Base-by-base conservation (phyloP, 37 sponge, comb jelly and placozoan species). In the Tethya wilhelma region DNA sequence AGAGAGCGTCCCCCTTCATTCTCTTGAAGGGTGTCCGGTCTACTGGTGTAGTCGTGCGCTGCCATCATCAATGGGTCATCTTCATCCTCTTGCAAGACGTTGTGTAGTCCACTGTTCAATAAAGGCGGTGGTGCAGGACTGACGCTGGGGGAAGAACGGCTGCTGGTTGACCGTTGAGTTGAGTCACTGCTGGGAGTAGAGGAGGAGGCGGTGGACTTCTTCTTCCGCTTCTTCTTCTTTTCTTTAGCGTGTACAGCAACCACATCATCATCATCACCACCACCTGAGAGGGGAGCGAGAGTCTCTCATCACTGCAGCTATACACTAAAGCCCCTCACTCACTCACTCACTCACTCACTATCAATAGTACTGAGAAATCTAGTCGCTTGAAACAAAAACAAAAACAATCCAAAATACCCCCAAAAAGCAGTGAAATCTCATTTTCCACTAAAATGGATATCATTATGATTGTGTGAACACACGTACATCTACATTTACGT, bases 211-310 rank as follows among this genome's bases (percentile, higher is more conserved):
- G 45, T 20, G 30, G 31, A 38, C 1, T 39, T 22, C 62, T 58
- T 59, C 38, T 77, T 73, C 17, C 56, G 74, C 71, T 70, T 79
- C 74, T 84, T 87, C 59, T 79, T 74, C 45, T 79, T 84, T 38
- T 69, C 87, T 34, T 82, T 88, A 2, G 49, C 83, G 45, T 33
- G 70, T 7, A 82, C 55, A 41, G 75, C 75, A 25, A 85, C 71
- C 2, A 75, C 77, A 66, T 41, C 77, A 30, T 68, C 77, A 32
- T 75, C 88, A n/a, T 43, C 60, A 12, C 1, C 17, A 43, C 28
- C 69, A n/a, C 26, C 70, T 34, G 11, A 3, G 6, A 30, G 37
- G 33, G 37, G 37, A 4, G 17, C 31, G 66, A 65, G n/a, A n/a
- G n/a, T n/a, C n/a, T n/a, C n/a, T n/a, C n/a, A n/a, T n/a, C n/a